These are phyloP conservation scores for Zoanthus gigantus DNA, from an alignment of 92 coral and sea anemone species.

Conservation along the genomic window DNA sequence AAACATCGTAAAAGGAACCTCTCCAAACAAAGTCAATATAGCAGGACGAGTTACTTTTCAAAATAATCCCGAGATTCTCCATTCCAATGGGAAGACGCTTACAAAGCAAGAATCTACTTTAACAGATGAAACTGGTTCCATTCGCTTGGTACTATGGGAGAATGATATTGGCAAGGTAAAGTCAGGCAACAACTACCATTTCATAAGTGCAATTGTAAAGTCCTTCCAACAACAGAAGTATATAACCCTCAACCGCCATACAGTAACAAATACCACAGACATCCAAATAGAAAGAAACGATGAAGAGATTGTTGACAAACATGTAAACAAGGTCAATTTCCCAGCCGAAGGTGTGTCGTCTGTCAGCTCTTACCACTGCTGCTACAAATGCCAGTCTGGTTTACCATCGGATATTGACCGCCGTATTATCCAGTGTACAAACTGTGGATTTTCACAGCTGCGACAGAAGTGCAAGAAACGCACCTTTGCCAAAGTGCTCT, in stretches of 20 bases:
- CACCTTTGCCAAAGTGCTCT: conserved; percentile 50
- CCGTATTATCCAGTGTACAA: conserved; percentile 49
- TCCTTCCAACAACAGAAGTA: conserved; percentile 51
- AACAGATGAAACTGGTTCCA: conserved; percentile 66
- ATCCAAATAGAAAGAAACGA: conserved; percentile 46
- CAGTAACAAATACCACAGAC: conserved; percentile 27
- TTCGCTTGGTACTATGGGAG: conserved; percentile 59
- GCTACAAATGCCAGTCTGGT: conserved; percentile 58
- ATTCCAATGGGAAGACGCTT: conserved; percentile 48
- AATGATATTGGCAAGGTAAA: conserved; percentile 47
- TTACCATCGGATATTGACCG: conserved; percentile 29
- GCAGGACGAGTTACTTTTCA: conserved; percentile 18
- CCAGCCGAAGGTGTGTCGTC: conserved; percentile 61
- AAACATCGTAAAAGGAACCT: conserved; percentile 1
- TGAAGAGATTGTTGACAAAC: conserved; percentile 49
- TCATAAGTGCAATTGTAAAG: conserved; percentile 44
- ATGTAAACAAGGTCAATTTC: conserved; percentile 45
- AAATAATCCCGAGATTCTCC: conserved; percentile 2
- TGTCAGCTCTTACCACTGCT: conserved; percentile 49
- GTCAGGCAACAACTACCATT: conserved; percentile 45
- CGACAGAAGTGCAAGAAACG: conserved; percentile 49
- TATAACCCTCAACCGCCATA: conserved; percentile 53
- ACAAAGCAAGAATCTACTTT: conserved; percentile 53
- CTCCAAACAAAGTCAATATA: conserved; percentile 17
- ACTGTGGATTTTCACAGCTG: conserved; percentile 62